Percentiles rank a stretch among this genome's conserved stretches.
Conservation (phyloP, 1,140 invertebrate species). For the Papilio machaon region DNA sequence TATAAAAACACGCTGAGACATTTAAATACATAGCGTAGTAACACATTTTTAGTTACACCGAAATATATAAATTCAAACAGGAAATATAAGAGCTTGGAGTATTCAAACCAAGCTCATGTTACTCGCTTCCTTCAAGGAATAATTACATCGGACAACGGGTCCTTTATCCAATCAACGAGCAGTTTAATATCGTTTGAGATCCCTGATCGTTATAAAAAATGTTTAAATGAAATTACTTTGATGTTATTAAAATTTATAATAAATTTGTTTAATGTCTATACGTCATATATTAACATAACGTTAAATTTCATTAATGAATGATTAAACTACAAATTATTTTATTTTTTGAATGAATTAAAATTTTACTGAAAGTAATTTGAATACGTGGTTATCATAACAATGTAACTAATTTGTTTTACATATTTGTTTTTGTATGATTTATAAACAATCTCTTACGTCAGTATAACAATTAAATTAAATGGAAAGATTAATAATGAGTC, state of each 20-base stretch:
- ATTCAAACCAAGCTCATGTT: conserved; percentile 54
- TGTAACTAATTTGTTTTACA: too few species aligned
- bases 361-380: too few species aligned
- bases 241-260: conserved; percentile 30
- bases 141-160: conserved; percentile 70
- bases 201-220: conserved; percentile 52
- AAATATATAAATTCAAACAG: conserved; percentile 2
- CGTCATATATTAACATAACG: not conserved
- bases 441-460: too few species aligned
- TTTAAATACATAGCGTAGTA: not conserved
- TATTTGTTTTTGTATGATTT: too few species aligned
- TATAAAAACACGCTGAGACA: too few species aligned
- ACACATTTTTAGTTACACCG: not conserved
- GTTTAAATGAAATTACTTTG: conserved; percentile 24
- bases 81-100: conserved; percentile 5
- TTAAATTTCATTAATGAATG: not conserved
- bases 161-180: conserved; percentile 72
- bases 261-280: not conserved
- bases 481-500: too few species aligned
- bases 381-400: too few species aligned
- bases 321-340: not conserved
- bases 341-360: too few species aligned
- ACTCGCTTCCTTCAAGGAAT: conserved; percentile 63
- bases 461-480: too few species aligned
- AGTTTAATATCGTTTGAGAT: conserved; percentile 74